Base-by-base conservation (phyloP, 2,888 invertebrate genomes). In the Hypsopygia costalis region DNA sequence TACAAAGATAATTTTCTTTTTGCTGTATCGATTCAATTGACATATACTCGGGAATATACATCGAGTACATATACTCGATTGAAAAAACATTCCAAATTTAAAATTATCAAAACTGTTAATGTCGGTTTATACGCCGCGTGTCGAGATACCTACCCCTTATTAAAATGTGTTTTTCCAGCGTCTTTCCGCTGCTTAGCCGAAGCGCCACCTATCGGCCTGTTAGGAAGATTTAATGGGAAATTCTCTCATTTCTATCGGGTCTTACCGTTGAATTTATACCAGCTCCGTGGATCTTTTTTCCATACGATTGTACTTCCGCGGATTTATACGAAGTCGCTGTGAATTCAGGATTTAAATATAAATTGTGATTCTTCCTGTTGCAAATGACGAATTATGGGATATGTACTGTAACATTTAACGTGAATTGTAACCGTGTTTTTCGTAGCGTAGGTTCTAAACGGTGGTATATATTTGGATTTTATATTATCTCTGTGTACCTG, bases 221-320 rank as follows among this genome's bases (percentile, higher is more conserved):
- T 75, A 70, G 66, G 65, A 62, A 78, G 76, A 80, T 80, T 82
- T 81, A 82, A 83, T 73, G 76, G 71, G 51, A 64, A 76, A 73
- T 79, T 72, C 75, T 78, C 76, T 81, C 77, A 82, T 81, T 83
- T 85, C 81, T 81, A 82, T 83, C 81, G 79, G 69, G 79, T 76
- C 69, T 83, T 81, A 81, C 75, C 63, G 61, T 55, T 49, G 52
- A 77, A 85, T 83, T 82, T 85, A 82, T 83, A 68, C 68, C 55
- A 53, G 58, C 61, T 66, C 57, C 64, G 61, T 61, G 69, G 62
- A 80, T 80, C 74, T 78, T 81, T 82, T 82, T 82, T 81, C 78
- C 80, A 76, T 78, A 74, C 74, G 67, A 80, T 72, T 74, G 73
- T 79, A 73, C 73, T 74, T 73, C 47, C 46, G 51, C 52, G 55